phyloP scores from a whole-genome alignment of 2,888 invertebrate species.

The Caenorhabditis sp. region DNA sequence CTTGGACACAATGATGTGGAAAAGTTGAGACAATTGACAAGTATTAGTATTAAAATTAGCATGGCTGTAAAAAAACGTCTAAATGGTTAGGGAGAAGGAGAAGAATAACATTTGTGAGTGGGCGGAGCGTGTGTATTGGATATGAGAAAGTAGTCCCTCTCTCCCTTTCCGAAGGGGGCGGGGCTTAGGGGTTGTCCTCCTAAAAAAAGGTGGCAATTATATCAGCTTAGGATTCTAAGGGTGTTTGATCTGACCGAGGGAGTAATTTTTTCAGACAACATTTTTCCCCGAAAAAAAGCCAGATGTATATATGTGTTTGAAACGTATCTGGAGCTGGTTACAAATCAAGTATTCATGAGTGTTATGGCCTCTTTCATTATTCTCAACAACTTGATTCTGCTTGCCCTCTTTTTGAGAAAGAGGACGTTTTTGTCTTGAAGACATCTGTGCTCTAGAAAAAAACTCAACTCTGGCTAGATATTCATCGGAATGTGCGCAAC shows the following conservation, averaged over 20 bases:
- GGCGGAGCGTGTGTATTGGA: neutral
- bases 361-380: neutral
- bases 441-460: neutral
- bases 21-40: neutral
- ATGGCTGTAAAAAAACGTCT: neutral
- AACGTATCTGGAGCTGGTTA: neutral
- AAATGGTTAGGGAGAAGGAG: conserved; percentile 6
- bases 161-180: neutral
- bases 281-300: neutral
- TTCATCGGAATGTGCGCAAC: neutral
- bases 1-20: conserved; percentile 43
- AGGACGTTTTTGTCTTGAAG: neutral
- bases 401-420: neutral
- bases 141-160: neutral
- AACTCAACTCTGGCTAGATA: no score
- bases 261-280: no score
- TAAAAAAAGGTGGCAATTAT: conserved; percentile 1
- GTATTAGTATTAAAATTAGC: conserved; percentile 4
- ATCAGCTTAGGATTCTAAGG: neutral
- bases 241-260: neutral
- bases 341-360: conserved; percentile 1
- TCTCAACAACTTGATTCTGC: conserved; percentile 1
- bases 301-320: neutral
- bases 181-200: neutral
- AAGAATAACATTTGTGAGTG: neutral